Conservation (phyloP, 2,113 vertebrate genomes). For the Oenanthe melanoleuca region DNA sequence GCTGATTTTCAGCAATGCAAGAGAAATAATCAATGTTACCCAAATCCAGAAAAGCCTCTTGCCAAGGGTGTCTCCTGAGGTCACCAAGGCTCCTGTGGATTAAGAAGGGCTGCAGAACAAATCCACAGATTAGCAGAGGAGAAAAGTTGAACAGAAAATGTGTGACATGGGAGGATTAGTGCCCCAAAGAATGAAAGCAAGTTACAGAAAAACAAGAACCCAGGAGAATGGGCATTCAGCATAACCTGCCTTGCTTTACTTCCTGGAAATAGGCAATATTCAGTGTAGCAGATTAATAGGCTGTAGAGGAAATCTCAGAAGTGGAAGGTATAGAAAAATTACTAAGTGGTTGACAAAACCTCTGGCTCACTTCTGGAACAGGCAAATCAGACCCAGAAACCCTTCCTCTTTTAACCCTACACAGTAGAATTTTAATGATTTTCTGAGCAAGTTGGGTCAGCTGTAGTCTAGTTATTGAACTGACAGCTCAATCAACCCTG, state of each 20-base stretch:
- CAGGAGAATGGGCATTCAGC: neutral
- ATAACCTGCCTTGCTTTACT: neutral
- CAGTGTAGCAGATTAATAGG: neutral
- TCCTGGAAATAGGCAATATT: neutral
- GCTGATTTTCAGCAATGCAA: conserved; percentile 1
- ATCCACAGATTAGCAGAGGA: conserved; percentile 53
- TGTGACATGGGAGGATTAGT: conserved; percentile 21
- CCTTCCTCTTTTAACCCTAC: neutral
- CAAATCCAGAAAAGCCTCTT: conserved; percentile 37
- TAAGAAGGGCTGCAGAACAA: conserved; percentile 45
- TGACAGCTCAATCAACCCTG: neutral
- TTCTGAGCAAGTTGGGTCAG: neutral
- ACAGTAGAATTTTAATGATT: neutral
- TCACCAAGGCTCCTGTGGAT: conserved; percentile 31
- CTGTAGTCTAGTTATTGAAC: neutral
- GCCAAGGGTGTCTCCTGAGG: conserved; percentile 24
- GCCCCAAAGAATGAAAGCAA: neutral
- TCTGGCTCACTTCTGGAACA: neutral
- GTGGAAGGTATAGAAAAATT: neutral
- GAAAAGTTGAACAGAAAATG: conserved; percentile 44
- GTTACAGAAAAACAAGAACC: neutral
- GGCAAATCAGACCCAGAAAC: neutral
- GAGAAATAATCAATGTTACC: neutral
- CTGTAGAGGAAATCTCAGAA: neutral
- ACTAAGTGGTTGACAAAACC: neutral